Percentiles rank a stretch among this genome's conserved stretches.
Conservation (phyloP, 2,888 invertebrate species). For the Argyresthia albistria region DNA sequence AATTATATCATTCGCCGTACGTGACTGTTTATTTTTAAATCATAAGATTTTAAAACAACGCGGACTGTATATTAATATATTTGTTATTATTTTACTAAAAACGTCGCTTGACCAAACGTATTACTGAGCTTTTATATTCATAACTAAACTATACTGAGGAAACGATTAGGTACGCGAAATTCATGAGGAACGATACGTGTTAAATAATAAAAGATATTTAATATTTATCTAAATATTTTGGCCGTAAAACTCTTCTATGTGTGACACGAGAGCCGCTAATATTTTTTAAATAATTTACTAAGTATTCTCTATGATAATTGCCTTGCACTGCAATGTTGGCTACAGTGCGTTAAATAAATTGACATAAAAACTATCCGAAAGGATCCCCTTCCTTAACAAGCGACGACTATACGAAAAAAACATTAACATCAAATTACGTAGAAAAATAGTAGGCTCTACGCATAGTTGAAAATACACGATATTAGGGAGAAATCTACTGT, state of each 20-base stretch:
- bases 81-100: no score
- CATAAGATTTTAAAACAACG: no score
- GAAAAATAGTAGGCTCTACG: background rate
- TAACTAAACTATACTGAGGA: no score
- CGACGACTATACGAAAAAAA: background rate
- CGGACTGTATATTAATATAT: background rate
- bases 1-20: no score
- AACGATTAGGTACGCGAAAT: no score
- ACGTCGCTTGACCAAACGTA: no score
- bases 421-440: background rate
- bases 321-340: slow-evolving; percentile 7
- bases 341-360: slow-evolving; percentile 37
- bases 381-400: background rate
- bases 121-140: no score
- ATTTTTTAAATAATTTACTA: slow-evolving; percentile 5
- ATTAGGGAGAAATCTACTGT: background rate
- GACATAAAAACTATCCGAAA: slow-evolving; percentile 27
- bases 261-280: slow-evolving; percentile 20
- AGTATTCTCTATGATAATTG: background rate
- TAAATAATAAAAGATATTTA: background rate
- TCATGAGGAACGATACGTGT: background rate
- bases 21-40: no score
- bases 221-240: slow-evolving; percentile 19
- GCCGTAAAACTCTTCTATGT: slow-evolving; percentile 28
- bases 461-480: no score